Percentiles rank a stretch among this genome's conserved stretches.
Evolutionary conservation across 2,113 vertebrate genomes (phyloP).

Genomic region (Phocoena sinus): DNA sequence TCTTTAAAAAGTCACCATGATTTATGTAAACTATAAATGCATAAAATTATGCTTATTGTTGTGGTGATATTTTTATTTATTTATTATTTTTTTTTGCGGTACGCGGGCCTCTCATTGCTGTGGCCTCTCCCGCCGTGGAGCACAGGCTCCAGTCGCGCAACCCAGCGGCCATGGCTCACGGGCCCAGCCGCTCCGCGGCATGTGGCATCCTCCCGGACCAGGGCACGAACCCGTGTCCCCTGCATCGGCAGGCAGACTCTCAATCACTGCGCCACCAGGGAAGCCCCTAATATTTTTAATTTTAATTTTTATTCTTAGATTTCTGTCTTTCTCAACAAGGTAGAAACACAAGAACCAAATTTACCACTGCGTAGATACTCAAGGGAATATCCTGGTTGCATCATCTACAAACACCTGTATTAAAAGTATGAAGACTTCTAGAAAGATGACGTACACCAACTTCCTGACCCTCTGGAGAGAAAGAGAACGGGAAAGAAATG

Average conservation of each 20-base stretch:
- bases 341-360: not conserved
- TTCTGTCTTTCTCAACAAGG: not conserved
- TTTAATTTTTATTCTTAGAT: not conserved
- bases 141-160: no score
- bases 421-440: not conserved
- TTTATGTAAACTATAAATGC: not conserved
- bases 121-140: no score
- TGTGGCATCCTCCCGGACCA: no score
- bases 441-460: not conserved
- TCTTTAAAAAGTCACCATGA: not conserved
- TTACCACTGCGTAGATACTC: not conserved
- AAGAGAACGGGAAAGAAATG: not conserved
- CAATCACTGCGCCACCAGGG: no score
- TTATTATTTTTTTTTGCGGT: no score
- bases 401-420: not conserved
- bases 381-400: not conserved
- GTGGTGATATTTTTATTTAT: no score
- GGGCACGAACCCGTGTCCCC: no score
- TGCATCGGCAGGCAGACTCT: fast-evolving
- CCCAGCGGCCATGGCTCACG: no score
- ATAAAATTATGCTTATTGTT: not conserved
- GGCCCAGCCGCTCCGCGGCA: no score
- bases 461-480: not conserved
- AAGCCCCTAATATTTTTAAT: no score
- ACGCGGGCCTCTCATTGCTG: no score